phyloP scores from a whole-genome alignment of 1,140 invertebrate species.

The Drosophila cardini region DNA sequence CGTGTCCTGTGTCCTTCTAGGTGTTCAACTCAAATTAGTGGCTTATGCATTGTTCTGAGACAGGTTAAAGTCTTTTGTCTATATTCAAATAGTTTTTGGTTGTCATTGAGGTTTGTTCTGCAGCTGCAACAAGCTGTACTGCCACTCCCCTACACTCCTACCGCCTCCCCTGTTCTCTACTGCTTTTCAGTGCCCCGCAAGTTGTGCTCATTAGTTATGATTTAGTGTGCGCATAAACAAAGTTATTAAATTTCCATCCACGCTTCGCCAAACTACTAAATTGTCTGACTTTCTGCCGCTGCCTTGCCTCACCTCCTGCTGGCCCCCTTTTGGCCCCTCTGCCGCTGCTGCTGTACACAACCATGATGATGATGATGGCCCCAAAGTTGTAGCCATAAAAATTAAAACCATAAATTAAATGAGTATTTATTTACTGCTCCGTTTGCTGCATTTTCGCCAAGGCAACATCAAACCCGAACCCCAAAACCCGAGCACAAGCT shows the following conservation, averaged over 20 bases:
- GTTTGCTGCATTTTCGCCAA: conserved; percentile 56
- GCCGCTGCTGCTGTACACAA: conserved; percentile 5
- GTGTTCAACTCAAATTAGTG: conserved; percentile 80
- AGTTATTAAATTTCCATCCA: conserved; percentile 83
- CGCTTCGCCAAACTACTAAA: conserved; percentile 81
- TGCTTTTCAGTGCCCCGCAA: conserved; percentile 26
- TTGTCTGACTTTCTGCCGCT: conserved; percentile 60
- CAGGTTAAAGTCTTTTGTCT: conserved; percentile 9
- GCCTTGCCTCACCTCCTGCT: background rate
- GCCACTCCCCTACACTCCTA: conserved; percentile 20
- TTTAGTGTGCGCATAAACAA: conserved; percentile 83
- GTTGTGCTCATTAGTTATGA: conserved; percentile 79
- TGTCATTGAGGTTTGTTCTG: conserved; percentile 62
- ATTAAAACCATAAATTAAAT: conserved; percentile 83
- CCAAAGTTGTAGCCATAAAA: conserved; percentile 81
- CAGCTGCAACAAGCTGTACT: conserved; percentile 47
- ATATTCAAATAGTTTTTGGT: conserved; percentile 61
- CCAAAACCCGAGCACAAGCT: background rate
- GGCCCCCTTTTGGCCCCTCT: background rate
- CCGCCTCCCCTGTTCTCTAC: background rate
- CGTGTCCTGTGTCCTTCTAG: conserved; percentile 69
- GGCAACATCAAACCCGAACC: conserved; percentile 1
- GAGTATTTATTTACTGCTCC: conserved; percentile 77
- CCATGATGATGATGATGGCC: conserved; percentile 45
- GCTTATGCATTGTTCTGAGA: conserved; percentile 54